These are phyloP conservation scores for Heliconius sara DNA, from an alignment of 2,888 invertebrate species.

Conservation along the genomic window DNA sequence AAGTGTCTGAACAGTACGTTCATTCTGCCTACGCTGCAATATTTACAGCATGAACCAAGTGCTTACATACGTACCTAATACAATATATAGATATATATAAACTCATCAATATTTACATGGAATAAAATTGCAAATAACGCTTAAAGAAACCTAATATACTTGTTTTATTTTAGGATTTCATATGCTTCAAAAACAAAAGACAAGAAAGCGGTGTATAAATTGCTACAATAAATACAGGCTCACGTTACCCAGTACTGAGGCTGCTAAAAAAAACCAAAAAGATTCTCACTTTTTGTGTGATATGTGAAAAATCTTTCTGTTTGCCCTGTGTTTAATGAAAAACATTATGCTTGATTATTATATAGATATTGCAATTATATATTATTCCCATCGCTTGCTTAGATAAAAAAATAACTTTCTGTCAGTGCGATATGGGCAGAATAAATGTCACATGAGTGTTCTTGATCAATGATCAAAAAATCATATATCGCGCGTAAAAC, in stretches of 20 bases:
- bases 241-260: conserved; percentile 38
- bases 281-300: conserved; percentile 42
- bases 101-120: background rate
- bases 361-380: background rate
- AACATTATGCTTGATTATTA: conserved; percentile 25
- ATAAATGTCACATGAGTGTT: too few relatives aligned
- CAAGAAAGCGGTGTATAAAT: conserved; percentile 44
- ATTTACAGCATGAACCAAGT: background rate
- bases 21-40: background rate
- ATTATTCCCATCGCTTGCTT: too few relatives aligned
- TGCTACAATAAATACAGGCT: conserved; percentile 45
- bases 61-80: too few relatives aligned
- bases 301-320: conserved; percentile 44
- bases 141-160: conserved; percentile 16
- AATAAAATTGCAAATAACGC: background rate
- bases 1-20: background rate
- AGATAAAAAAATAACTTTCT: too few relatives aligned
- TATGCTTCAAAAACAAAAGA: conserved; percentile 32
- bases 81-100: background rate
- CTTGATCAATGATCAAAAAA: too few relatives aligned
- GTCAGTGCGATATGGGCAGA: too few relatives aligned
- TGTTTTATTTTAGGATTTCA: conserved; percentile 29
- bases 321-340: conserved; percentile 47
- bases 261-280: conserved; percentile 45
- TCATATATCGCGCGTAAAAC: too few relatives aligned